Conservation (phyloP, 2,113 vertebrate genomes). For the Tenebrosternarchus preto region DNA sequence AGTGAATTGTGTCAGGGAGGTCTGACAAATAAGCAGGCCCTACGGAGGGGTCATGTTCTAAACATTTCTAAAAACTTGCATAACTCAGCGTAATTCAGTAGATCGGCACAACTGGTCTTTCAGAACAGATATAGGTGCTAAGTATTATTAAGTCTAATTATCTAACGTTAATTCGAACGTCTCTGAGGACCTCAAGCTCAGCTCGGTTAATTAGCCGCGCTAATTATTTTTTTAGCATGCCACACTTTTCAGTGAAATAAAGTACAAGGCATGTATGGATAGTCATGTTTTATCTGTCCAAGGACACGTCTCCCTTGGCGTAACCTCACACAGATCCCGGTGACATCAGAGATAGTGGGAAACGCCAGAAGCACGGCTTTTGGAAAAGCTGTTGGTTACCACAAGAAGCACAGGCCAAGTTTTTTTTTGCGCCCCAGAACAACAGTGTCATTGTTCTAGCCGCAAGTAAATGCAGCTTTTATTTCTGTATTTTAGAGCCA, state of each 20-base stretch:
- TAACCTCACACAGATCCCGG: background rate
- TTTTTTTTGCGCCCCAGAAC: constrained; percentile 44
- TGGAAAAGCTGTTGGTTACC: constrained; percentile 7
- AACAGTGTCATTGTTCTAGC: constrained; percentile 52
- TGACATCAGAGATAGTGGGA: constrained; percentile 17
- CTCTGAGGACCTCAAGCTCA: too few species aligned
- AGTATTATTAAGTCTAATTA: too few species aligned
- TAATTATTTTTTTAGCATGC: background rate
- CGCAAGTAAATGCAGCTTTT: constrained; percentile 38
- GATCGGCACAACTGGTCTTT: too few species aligned
- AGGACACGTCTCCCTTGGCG: background rate
- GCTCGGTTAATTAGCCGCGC: too few species aligned
- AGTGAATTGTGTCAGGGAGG: background rate
- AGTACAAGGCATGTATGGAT: background rate
- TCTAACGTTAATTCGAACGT: too few species aligned
- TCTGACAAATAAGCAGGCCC: constrained; percentile 6
- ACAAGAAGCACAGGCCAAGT: constrained; percentile 22
- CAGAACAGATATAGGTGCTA: too few species aligned
- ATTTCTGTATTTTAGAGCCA: constrained; percentile 39
- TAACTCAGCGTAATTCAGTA: too few species aligned
- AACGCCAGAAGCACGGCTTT: constrained; percentile 23
- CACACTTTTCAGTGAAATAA: background rate
- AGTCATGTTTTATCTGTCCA: background rate
- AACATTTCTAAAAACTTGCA: background rate
- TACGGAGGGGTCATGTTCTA: background rate